Evolutionary conservation across 37 sponge, comb jelly and placozoan genomes (phyloP).

Genomic region (Theonella swinhoei): DNA sequence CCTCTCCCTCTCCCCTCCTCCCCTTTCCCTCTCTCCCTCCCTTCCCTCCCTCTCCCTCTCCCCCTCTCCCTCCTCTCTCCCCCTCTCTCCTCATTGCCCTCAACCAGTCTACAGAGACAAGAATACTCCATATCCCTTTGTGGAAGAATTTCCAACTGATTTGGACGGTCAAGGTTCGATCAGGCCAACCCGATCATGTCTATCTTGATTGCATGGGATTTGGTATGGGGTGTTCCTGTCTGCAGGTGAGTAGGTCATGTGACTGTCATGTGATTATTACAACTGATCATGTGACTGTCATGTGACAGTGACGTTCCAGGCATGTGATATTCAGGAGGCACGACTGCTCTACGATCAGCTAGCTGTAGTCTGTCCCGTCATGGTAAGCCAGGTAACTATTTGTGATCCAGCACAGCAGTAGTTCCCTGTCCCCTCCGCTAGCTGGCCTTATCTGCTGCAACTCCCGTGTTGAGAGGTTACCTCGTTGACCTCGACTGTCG

Average conservation of each 20-base stretch:
- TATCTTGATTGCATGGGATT: conserved; percentile 97
- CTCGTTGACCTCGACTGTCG: conserved; percentile 89
- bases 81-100: neutral
- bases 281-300: conserved; percentile 10
- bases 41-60: neutral
- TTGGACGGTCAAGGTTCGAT: conserved; percentile 47
- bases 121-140: conserved; percentile 71
- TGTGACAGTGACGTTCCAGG: conserved; percentile 94
- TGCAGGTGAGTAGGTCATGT: conserved; percentile 63
- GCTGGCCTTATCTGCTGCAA: conserved; percentile 88
- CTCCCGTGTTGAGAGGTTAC: conserved; percentile 86
- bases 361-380: conserved; percentile 83
- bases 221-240: conserved; percentile 96
- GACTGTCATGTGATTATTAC: neutral
- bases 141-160: conserved; percentile 68
- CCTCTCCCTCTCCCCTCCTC: neutral
- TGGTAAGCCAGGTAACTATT: conserved; percentile 40
- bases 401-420: neutral
- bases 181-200: conserved; percentile 88
- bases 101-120: conserved; percentile 62
- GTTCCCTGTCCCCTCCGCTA: neutral
- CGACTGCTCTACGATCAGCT: conserved; percentile 93
- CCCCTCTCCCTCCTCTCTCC: neutral
- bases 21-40: neutral
- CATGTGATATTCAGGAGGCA: conserved; percentile 84